phyloP scores from a whole-genome alignment of 1,140 invertebrate genomes.

The Hermatobates lingyangjiaoensis region DNA sequence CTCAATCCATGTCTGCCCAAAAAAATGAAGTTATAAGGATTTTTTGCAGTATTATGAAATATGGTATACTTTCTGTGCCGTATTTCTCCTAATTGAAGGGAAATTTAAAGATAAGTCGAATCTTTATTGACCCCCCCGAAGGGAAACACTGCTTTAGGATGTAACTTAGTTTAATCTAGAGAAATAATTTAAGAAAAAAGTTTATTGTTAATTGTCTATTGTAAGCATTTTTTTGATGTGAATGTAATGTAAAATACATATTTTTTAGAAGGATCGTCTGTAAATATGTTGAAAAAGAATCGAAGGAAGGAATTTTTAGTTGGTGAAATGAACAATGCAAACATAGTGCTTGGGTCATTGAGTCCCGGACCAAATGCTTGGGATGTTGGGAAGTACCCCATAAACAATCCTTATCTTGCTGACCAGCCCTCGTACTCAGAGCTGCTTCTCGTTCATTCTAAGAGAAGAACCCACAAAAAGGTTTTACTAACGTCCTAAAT shows the following conservation, averaged over 20 bases:
- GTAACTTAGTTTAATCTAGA: neutral
- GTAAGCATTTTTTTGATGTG: neutral
- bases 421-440: constrained; percentile 17
- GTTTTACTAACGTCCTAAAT: constrained; percentile 18
- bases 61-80: too few relatives aligned
- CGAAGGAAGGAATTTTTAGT: neutral
- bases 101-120: too few relatives aligned
- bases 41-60: too few relatives aligned
- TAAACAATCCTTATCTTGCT: constrained; percentile 7
- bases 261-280: constrained; percentile 1
- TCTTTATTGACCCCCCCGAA: too few relatives aligned
- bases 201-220: neutral
- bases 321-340: neutral
- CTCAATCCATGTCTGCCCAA: too few relatives aligned
- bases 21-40: too few relatives aligned
- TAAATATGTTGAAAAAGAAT: neutral
- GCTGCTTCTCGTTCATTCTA: constrained; percentile 43
- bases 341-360: constrained; percentile 6
- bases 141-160: too few relatives aligned
- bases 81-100: too few relatives aligned
- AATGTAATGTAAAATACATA: too few relatives aligned
- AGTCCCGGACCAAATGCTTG: constrained; percentile 8
- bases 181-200: neutral
- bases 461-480: constrained; percentile 33
- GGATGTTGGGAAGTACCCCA: constrained; percentile 2